phyloP scores from a whole-genome alignment of 1,140 invertebrate species.

The Ctenoplectra terminalis region DNA sequence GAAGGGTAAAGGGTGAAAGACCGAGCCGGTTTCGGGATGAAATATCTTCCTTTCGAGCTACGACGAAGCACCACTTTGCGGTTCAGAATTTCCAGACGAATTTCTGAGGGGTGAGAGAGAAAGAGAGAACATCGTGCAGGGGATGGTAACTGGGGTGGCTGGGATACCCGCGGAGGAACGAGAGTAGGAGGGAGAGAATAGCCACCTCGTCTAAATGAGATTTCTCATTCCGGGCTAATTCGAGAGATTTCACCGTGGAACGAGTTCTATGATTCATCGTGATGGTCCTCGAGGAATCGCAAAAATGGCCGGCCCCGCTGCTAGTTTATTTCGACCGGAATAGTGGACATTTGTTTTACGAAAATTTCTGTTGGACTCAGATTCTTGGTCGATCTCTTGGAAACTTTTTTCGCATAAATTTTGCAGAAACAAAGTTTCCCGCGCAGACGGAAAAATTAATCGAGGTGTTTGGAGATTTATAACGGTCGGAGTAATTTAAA shows the following conservation, averaged over 20 bases:
- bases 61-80: slow-evolving; percentile 56
- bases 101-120: slow-evolving; percentile 30
- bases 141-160: background rate
- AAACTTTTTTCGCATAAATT: no score
- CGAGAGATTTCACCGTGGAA: slow-evolving; percentile 45
- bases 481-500: no score
- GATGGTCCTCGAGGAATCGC: background rate
- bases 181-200: background rate
- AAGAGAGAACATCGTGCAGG: background rate
- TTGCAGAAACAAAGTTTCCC: no score
- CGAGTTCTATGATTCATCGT: slow-evolving; percentile 50
- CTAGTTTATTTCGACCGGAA: background rate
- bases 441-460: no score
- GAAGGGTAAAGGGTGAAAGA: slow-evolving; percentile 41
- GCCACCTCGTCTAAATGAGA: slow-evolving; percentile 45
- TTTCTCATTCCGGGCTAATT: slow-evolving; percentile 59
- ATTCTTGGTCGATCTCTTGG: no score
- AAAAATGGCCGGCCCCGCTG: slow-evolving; percentile 1
- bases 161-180: background rate
- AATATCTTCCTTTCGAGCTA: slow-evolving; percentile 50
- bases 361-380: no score
- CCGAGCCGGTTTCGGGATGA: slow-evolving; percentile 51
- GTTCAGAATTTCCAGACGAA: slow-evolving; percentile 56
- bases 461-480: no score
- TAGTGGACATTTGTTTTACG: background rate